phyloP scores from a whole-genome alignment of 2,113 vertebrate genomes.

The Pitta sordida region DNA sequence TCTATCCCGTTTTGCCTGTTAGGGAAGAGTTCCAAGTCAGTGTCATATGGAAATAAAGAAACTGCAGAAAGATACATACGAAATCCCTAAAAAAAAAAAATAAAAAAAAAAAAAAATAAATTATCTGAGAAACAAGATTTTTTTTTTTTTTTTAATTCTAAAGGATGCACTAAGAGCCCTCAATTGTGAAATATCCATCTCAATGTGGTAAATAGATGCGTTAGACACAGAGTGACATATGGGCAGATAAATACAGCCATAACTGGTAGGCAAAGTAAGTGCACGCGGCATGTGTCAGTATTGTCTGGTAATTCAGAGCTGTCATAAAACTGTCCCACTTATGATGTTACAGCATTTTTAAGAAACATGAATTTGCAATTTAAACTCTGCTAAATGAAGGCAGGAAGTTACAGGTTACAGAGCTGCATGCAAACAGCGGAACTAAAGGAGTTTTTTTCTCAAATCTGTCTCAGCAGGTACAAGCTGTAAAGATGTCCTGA shows the following conservation, averaged over 20 bases:
- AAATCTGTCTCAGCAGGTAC: background rate
- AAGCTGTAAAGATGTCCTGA: background rate
- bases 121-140: background rate
- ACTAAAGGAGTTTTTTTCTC: background rate
- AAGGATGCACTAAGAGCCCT: slow-evolving; percentile 48
- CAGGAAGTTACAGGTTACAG: slow-evolving; percentile 60
- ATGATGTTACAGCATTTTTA: slow-evolving; percentile 68
- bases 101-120: slow-evolving; percentile 26
- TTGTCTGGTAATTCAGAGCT: slow-evolving; percentile 51
- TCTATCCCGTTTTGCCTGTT: background rate
- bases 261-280: slow-evolving; percentile 51
- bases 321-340: slow-evolving; percentile 70
- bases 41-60: slow-evolving; percentile 33
- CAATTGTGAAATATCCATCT: slow-evolving; percentile 54
- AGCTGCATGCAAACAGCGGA: slow-evolving; percentile 52
- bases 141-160: background rate
- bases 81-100: background rate
- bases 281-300: slow-evolving; percentile 11
- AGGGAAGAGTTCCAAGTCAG: slow-evolving; percentile 26
- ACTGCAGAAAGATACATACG: background rate
- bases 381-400: slow-evolving; percentile 62
- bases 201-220: slow-evolving; percentile 22
- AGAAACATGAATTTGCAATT: slow-evolving; percentile 70
- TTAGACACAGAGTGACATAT: slow-evolving; percentile 46
- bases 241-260: slow-evolving; percentile 56